Percentiles rank a stretch among this genome's conserved stretches.
Conservation (phyloP, 2,888 invertebrate genomes). For the Enchytraeus crypticus region DNA sequence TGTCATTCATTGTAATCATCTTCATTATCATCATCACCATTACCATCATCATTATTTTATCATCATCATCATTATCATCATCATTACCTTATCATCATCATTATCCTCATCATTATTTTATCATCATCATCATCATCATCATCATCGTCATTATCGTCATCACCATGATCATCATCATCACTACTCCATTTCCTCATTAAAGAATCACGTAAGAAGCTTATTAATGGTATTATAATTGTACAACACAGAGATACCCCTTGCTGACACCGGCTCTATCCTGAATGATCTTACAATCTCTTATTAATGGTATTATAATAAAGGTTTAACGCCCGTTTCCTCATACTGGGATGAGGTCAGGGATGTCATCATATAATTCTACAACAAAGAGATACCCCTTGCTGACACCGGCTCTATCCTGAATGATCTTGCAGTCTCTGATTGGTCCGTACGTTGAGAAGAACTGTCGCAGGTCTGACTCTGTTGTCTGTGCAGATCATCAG, state of each 20-base stretch:
- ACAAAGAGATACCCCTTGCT: slow-evolving; percentile 73
- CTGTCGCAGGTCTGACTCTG: slow-evolving; percentile 80
- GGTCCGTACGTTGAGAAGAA: slow-evolving; percentile 77
- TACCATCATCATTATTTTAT: no score
- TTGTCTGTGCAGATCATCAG: slow-evolving; percentile 57
- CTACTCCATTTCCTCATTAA: not conserved
- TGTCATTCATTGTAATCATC: no score
- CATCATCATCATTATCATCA: no score
- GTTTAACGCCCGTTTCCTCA: no score
- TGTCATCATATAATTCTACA: no score
- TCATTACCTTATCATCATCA: no score
- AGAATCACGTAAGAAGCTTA: not conserved
- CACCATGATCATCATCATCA: no score
- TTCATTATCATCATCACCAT: no score
- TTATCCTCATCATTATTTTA: no score
- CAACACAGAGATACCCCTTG: slow-evolving; percentile 67
- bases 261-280: slow-evolving; percentile 87
- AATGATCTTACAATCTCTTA: slow-evolving; percentile 79
- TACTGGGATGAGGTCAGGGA: no score
- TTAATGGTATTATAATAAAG: slow-evolving; percentile 21
- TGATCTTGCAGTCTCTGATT: slow-evolving; percentile 75
- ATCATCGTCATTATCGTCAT: no score
- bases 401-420: slow-evolving; percentile 84
- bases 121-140: no score
- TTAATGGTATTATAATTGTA: not conserved